Percentiles rank a stretch among this genome's conserved stretches.
These are phyloP conservation scores for Columba livia DNA, from an alignment of 2,113 vertebrate species.

Conservation along the genomic window DNA sequence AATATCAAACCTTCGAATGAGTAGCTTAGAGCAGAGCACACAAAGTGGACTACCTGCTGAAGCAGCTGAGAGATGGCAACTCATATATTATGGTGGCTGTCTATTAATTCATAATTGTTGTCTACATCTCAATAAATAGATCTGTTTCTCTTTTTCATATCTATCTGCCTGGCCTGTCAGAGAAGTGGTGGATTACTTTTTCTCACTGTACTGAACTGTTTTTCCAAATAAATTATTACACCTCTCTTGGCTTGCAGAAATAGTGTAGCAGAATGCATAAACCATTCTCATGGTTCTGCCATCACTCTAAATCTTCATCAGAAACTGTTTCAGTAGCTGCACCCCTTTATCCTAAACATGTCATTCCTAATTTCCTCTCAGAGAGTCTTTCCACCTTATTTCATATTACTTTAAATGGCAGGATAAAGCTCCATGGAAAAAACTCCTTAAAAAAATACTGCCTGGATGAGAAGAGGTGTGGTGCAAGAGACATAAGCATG, in stretches of 20 bases:
- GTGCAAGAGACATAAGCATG: background rate
- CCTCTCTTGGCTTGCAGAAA: constrained; percentile 54
- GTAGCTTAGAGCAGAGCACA: background rate
- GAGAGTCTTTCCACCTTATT: constrained; percentile 34
- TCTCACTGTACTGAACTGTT: constrained; percentile 65
- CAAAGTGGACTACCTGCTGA: background rate
- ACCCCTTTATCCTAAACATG: constrained; percentile 56
- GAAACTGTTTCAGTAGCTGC: constrained; percentile 18
- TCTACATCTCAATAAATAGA: constrained; percentile 48
- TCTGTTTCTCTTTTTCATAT: constrained; percentile 65
- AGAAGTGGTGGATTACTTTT: constrained; percentile 36
- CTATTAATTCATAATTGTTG: constrained; percentile 48
- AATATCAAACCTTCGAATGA: background rate
- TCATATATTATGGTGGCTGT: background rate
- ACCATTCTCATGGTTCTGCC: constrained; percentile 28
- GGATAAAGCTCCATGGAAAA: background rate
- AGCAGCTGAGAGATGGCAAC: background rate
- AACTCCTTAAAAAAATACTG: background rate
- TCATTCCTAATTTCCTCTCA: constrained; percentile 51
- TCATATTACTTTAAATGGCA: constrained; percentile 39
- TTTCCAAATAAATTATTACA: constrained; percentile 72
- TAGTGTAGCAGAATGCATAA: constrained; percentile 56
- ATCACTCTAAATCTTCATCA: constrained; percentile 66
- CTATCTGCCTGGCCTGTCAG: constrained; percentile 57
- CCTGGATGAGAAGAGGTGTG: background rate